phyloP scores from a whole-genome alignment of 1,140 invertebrate genomes.

The Laupala kohalensis region DNA sequence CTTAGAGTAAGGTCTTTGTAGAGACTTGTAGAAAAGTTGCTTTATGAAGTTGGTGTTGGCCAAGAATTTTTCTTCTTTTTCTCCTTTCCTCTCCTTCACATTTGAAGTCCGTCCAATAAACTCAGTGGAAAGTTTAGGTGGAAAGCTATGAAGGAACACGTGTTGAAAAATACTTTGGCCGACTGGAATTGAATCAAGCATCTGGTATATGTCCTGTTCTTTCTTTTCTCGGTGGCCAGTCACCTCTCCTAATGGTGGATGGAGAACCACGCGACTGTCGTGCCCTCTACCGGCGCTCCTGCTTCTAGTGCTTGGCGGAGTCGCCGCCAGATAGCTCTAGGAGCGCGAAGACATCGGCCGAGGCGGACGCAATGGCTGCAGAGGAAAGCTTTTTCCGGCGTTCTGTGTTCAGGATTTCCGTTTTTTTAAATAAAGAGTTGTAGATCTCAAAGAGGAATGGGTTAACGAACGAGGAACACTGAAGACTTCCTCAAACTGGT shows the following conservation, averaged over 20 bases:
- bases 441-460: neutral
- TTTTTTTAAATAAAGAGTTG: neutral
- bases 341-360: neutral
- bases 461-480: neutral
- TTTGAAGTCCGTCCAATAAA: neutral
- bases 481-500: neutral
- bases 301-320: neutral
- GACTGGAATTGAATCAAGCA: neutral
- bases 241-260: neutral
- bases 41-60: neutral
- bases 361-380: neutral
- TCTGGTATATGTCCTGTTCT: neutral
- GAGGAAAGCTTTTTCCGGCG: neutral
- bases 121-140: neutral
- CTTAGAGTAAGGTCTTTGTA: neutral
- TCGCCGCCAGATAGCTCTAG: neutral
- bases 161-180: neutral
- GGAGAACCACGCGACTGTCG: neutral
- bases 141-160: neutral
- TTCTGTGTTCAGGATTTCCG: neutral
- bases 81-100: neutral
- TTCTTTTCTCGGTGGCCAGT: neutral
- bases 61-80: neutral
- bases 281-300: neutral
- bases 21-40: neutral